Conservation (phyloP, 2,113 vertebrate genomes). For the Bucco capensis region DNA sequence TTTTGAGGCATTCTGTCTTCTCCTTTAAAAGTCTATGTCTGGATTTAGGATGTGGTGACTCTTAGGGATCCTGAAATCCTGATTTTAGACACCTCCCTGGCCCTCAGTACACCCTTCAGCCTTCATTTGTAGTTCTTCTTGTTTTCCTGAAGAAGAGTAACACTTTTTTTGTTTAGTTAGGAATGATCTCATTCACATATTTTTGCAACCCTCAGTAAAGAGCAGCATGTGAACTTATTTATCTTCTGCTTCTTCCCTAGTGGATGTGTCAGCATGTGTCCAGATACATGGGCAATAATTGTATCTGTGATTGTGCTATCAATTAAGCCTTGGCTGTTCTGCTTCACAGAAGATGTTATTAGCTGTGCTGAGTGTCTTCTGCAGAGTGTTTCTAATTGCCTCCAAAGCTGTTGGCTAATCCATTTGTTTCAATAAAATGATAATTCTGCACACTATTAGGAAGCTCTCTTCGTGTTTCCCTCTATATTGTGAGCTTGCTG, state of each 20-base stretch:
- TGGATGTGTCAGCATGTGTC: not conserved
- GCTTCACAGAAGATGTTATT: not conserved
- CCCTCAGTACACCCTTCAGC: not conserved
- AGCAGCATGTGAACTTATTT: not conserved
- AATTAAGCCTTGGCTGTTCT: not conserved
- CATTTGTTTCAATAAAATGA: not conserved
- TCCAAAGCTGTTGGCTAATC: not conserved
- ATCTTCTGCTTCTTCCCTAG: fast-evolving
- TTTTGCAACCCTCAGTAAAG: not conserved
- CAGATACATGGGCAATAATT: not conserved
- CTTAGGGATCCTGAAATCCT: not conserved
- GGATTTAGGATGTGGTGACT: not conserved
- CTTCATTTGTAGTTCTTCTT: not conserved
- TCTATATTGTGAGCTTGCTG: not conserved
- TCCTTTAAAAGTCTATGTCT: too few relatives aligned
- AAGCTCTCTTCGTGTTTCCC: not conserved
- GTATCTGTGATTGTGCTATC: not conserved
- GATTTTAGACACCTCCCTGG: not conserved
- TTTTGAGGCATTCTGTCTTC: not conserved
- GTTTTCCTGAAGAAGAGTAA: not conserved
- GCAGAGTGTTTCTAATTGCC: slow-evolving; percentile 1
- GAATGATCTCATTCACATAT: not conserved
- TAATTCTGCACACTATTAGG: not conserved
- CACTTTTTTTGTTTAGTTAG: not conserved
- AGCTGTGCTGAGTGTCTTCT: not conserved